Evolutionary conservation across 2,888 invertebrate species (phyloP), one percentile per base, ranked within the genome.

Genomic region (Scaptomyza parva): DNA sequence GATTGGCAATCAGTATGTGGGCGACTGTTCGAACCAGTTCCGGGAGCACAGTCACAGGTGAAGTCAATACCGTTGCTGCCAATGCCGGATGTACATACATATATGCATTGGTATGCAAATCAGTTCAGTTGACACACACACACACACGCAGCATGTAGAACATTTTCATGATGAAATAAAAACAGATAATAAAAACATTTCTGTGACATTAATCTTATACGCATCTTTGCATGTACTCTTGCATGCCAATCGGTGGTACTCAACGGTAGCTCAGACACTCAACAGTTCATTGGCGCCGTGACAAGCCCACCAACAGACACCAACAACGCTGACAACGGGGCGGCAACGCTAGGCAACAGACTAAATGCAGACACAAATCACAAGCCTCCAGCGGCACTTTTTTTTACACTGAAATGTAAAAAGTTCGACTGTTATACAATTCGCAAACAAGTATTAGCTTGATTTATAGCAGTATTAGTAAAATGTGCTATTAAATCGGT

Each of bases 11-110:
- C 17, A 18, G 11, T n/a, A 39, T 45, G 54, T 65, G 48, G 57
- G 39, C 43, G 52, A 64, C 7, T 60, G 47, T 45, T 18, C 14
- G 20, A 40, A 30, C 39, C 39, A 84, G 66, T 71, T 88, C 82
- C 88, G 88, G 88, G 84, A 84, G 48, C 70, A 52, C 55, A 47
- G 61, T 12, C 71, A 55, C 39, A 72, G 78, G 69, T 82, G 70
- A 73, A 83, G 17, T 17, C 61, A 45, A 52, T 48, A 78, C 73
- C 57, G 22, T 3, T 22, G 48, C 59, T 45, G 64, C 24, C 78
- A 52, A 44, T 86, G 88, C 86, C 84, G 87, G 88, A 84, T 33
- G 22, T 88, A n/a, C n/a, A n/a, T n/a, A n/a, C n/a, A n/a, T n/a
- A n/a, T n/a, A 48, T 61, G 54, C 45, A 71, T 82, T 71, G 77